phyloP scores from a whole-genome alignment of 2,888 invertebrate species.

The Euspilapteryx auroguttella region DNA sequence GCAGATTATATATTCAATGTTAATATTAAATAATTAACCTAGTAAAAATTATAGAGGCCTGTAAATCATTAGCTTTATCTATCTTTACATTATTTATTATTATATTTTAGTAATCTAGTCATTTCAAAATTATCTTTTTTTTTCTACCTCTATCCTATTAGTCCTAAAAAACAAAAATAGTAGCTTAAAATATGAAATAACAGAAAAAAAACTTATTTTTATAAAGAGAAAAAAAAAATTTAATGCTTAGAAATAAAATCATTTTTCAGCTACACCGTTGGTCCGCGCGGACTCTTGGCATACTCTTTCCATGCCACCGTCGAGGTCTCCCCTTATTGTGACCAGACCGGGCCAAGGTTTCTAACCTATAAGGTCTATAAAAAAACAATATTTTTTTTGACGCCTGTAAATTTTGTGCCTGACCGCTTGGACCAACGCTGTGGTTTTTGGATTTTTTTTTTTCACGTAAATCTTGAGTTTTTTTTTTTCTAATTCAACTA shows the following conservation, averaged over 20 bases:
- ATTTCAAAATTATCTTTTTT: not conserved
- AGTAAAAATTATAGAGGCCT: no score
- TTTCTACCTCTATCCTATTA: not conserved
- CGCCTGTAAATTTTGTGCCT: no score
- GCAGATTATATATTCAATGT: no score
- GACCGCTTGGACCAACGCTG: no score
- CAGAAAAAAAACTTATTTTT: not conserved
- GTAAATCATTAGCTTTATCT: no score
- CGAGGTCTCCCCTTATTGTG: conserved; percentile 42
- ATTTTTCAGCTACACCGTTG: conserved; percentile 45
- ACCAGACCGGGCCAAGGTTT: conserved; percentile 11
- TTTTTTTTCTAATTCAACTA: no score
- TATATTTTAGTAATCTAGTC: not conserved
- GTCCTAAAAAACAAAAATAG: not conserved
- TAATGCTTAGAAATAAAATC: not conserved
- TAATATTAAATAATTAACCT: no score
- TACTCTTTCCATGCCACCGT: conserved; percentile 54
- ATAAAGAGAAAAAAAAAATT: not conserved
- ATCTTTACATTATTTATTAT: not conserved
- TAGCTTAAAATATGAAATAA: not conserved
- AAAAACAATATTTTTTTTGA: conserved; percentile 13
- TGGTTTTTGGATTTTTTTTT: conserved; percentile 13
- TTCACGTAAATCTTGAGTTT: no score
- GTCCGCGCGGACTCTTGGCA: conserved; percentile 61
- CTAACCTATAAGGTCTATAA: conserved; percentile 9